A percentile compares a stretch with the other conserved stretches of the same genome.
Evolutionary conservation across 2,797 vertebrate genomes (phyloP).

Genomic region (Aphelocoma californica): DNA sequence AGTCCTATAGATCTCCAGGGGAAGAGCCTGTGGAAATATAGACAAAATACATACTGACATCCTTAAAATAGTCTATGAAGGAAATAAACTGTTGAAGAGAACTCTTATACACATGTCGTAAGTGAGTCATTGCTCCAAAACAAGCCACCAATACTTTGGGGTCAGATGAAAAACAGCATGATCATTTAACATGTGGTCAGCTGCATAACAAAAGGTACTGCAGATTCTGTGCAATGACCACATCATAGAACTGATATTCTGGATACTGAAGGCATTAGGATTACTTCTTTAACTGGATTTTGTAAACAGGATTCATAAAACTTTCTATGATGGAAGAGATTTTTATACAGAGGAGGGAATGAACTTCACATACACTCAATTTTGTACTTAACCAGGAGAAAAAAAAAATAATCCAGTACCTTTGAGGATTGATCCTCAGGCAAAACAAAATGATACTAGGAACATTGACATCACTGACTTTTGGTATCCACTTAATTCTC

Average conservation of each 20-base stretch:
- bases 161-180: background rate
- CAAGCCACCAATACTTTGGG: background rate
- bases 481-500: constrained; percentile 8
- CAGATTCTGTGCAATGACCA: background rate
- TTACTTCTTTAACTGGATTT: background rate
- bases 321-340: background rate
- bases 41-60: background rate
- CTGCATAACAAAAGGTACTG: background rate
- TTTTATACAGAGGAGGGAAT: background rate
- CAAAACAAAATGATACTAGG: background rate
- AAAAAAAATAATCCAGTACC: background rate
- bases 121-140: background rate
- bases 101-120: background rate
- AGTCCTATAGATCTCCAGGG: constrained; percentile 11
- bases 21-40: constrained; percentile 12
- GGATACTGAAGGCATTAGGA: background rate
- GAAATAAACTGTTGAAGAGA: background rate
- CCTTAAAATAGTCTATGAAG: constrained; percentile 18
- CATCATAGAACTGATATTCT: background rate
- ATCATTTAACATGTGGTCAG: background rate
- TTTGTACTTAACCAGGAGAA: background rate
- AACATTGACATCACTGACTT: background rate
- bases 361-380: background rate
- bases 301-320: background rate
- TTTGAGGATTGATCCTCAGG: background rate